Evolutionary conservation across 23 tunicate genomes (phyloP), one percentile per base, ranked within the genome.

Genomic region (Ascidia mentula): DNA sequence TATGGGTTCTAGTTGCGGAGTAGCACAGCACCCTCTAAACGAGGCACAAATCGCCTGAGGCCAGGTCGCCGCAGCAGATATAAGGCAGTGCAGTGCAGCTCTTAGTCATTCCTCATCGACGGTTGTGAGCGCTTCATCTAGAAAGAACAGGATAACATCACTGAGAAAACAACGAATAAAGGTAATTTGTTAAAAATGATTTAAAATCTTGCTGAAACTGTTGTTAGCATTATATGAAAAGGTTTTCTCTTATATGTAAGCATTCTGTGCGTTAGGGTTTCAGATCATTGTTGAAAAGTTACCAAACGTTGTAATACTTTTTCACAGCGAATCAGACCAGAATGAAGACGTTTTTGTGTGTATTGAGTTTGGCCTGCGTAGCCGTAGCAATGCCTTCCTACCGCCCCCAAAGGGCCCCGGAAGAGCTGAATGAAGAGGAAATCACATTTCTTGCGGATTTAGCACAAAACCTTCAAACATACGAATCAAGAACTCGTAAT

Each of bases 11-110:
- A 26, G 65, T 53, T 5, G 65, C 65, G 65, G 65, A 53, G 65
- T 53, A 53, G 65, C 65, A 53, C 65, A 53, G 65, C 65, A 53
- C 65, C 65, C 65, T 53, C 65, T 53, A 53, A 53, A 53, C 65
- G 65, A 53, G 65, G 65, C 65, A 53, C 22, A 53, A 1, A 38
- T 40, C 65, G 84, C 84, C 84, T 31, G 69, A 40, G 77, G 84
- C 69, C 84, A 80, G 84, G 84, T 80, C 84, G 84, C 30, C 65
- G 59, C 61, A 53, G 13, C 65, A 53, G 13, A 53, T 53, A 53
- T 53, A 53, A 53, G 65, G 65, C 65, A 53, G 24, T 26, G 65
- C 65, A 53, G 65, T 53, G 13, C 12, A 20, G 65, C 24, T 53
- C 65, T 26, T 20, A 53, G 24, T 53, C 65, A 53, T 53, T 53